Base-by-base conservation (phyloP, 2,888 invertebrate genomes). In the Hypomecis atomaria region DNA sequence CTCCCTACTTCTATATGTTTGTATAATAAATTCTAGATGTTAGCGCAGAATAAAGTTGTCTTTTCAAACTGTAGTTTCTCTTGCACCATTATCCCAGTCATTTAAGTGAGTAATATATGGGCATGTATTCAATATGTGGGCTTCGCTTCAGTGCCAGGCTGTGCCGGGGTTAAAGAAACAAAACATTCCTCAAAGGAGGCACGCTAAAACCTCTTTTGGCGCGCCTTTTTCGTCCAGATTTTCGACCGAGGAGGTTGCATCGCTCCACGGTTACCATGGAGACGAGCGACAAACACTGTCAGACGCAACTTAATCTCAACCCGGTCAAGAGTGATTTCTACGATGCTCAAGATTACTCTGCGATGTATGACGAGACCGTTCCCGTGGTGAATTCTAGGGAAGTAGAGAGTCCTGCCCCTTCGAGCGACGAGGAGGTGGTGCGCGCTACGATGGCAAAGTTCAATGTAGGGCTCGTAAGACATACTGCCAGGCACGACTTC, bases 331-430 rank as follows among this genome's bases (percentile, higher is more conserved):
- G 68, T 65, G 76, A 75, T 45, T 76, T 70, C 61, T 68, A 71
- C 60, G 71, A 72, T 72, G 72, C 66, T n/a, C 53, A 74, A 49
- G 76, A 80, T 83, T 81, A 77, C 56, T 82, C 78, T 75, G 88
- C 83, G 60, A 93, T 94, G 93, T 94, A 93, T 78, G 95, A 95
- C 86, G 95, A 95, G 79, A 93, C 93, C 4, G 93, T 94, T 52
- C 90, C 92, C 60, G 94, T 94, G 49, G 84, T 90, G 59, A 92
- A 94, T 72, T 94, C 94, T 0, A 90, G 89, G 71, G 95, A 95
- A 70, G 93, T 94, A 43, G 93, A 93, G 6, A 95, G 94, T 71
- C 83, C 65, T 5, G 95, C 94, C 71, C 82, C 64, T 9, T 68
- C 70, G 4, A 62, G 85, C 13, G 90, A 87, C 65, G 86, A 84